Evolutionary conservation across 2,888 invertebrate genomes (phyloP), one percentile per base, ranked within the genome.

Genomic region (Labia minor): DNA sequence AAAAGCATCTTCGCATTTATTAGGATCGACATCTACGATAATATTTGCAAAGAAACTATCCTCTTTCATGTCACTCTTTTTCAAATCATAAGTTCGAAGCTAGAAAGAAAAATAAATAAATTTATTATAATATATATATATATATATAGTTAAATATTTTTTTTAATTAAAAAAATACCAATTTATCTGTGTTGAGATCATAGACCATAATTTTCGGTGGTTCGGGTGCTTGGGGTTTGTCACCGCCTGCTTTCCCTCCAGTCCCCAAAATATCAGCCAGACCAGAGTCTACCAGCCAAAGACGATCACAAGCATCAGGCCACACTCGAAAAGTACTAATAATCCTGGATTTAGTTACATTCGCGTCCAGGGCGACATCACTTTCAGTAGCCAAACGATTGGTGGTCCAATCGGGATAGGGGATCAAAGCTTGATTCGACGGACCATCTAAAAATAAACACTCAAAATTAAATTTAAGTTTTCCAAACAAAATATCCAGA

Each of bases 251-350:
- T 49, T 49, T 49, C 16, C 71, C 85, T 85, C 37, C 81, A 79
- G 21, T 78, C 74, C 89, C 90, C 65, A 85, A 78, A 19, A 90
- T 87, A 72, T 90, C 84, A 3, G 87, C 83, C 74, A 88, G 86
- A 0, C 92, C 92, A 0, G 90, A 88, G 76, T 92, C 91, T 68
- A 92, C 78, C 0, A 90, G 83, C 91, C 91, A 92, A 1, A 92
- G 78, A 61, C 90, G 82, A 64, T 86, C 85, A 71, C 92, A 92
- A 0, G 82, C 79, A 75, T 92, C 92, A 0, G 86, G 84, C 72
- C 84, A 84, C 62, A 90, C 80, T 21, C 92, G 81, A 73, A 90
- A 91, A 1, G 90, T 89, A 0, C 87, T 70, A 11, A 70, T 67
- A 4, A 71, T 67, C 49, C 19, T 70, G 67, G 61, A 61, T 65